Evolutionary conservation across 2,797 vertebrate genomes (phyloP).

Genomic region (Catharus ustulatus): DNA sequence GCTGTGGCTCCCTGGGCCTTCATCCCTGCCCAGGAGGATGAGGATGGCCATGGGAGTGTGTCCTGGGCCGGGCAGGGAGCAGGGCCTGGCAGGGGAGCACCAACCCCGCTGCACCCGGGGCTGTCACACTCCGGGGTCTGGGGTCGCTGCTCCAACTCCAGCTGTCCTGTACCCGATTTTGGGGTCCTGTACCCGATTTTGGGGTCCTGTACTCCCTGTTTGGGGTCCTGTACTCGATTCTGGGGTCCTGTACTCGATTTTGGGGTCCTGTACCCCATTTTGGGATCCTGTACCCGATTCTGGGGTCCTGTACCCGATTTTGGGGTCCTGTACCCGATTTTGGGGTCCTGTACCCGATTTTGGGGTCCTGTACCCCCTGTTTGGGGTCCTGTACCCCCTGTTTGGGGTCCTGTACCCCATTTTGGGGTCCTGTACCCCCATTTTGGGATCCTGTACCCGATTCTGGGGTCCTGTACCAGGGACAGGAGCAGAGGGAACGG

Average conservation of each 20-base stretch:
- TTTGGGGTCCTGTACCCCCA: too few relatives aligned
- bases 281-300: too few relatives aligned
- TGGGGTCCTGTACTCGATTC: too few relatives aligned
- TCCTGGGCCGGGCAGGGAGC: background rate
- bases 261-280: too few relatives aligned
- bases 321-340: too few relatives aligned
- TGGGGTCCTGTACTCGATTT: too few relatives aligned
- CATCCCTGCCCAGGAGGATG: background rate
- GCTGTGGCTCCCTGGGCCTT: background rate
- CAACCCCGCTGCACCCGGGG: fast-evolving
- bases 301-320: background rate
- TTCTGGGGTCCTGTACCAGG: background rate
- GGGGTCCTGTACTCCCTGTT: background rate
- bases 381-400: too few relatives aligned
- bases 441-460: too few relatives aligned
- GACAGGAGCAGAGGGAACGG: too few relatives aligned
- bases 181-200: background rate
- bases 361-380: too few relatives aligned
- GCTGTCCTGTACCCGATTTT: background rate
- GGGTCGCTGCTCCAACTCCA: fast-evolving
- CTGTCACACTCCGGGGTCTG: fast-evolving
- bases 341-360: too few relatives aligned
- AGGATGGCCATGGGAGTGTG: background rate
- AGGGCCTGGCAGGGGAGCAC: fast-evolving
- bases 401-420: too few relatives aligned